These are phyloP conservation scores for Lipotes vexillifer DNA, from an alignment of 2,113 vertebrate species.

Conservation along the genomic window DNA sequence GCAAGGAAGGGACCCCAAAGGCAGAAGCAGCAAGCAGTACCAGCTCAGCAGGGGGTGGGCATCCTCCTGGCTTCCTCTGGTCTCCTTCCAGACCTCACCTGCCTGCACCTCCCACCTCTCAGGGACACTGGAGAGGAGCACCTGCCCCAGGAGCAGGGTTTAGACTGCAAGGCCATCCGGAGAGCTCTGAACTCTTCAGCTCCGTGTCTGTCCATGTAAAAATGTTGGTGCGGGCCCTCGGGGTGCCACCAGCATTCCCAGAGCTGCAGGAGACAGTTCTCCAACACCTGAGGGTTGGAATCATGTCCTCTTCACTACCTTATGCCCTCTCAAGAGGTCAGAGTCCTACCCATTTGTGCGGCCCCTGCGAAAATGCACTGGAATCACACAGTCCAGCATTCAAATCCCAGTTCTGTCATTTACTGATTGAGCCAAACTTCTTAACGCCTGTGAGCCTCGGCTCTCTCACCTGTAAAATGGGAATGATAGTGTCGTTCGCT, in stretches of 20 bases:
- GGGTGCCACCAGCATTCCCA: too few relatives aligned
- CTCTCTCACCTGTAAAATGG: neutral
- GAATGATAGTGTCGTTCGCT: neutral
- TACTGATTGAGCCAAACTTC: neutral
- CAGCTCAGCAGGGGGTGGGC: fast-evolving
- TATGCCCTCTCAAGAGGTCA: neutral
- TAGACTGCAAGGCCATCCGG: neutral
- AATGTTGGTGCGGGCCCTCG: fast-evolving
- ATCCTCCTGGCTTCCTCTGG: neutral
- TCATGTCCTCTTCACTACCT: fast-evolving
- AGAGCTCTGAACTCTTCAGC: neutral
- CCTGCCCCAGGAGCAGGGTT: neutral
- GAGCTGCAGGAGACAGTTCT: neutral
- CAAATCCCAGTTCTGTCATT: neutral
- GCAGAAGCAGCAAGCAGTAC: neutral
- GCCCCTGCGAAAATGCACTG: neutral
- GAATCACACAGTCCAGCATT: neutral
- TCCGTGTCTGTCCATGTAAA: neutral
- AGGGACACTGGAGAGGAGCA: neutral
- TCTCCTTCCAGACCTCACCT: neutral
- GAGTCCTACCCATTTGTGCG: neutral
- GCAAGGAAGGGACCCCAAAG: neutral
- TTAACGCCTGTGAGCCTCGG: neutral
- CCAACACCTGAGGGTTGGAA: neutral
- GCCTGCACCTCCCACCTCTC: neutral